Evolutionary conservation across 2,797 vertebrate species (phyloP), one percentile per base, ranked within the genome.

Genomic region (Danio aesculapii): DNA sequence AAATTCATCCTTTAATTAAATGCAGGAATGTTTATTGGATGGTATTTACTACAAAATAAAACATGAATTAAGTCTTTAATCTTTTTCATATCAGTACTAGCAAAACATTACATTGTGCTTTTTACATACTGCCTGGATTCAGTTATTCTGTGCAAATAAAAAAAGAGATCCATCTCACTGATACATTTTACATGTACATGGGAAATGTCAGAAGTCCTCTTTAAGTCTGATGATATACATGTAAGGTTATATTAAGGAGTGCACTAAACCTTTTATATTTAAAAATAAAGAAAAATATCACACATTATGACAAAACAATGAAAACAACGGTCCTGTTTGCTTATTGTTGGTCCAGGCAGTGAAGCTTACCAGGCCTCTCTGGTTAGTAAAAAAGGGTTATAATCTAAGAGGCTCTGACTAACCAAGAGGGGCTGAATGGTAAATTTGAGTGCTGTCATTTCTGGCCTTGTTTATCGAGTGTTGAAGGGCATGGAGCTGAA

Each of bases 201-300:
- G 84, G 91, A 93, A 92, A 94, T 93, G 92, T 92, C 92, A 89
- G 91, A 93, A 93, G 93, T 92, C 92, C 88, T 85, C 89, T 63
- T 63, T 84, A 90, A 87, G 76, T 81, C 63, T 81, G 79, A 79
- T 67, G 71, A 83, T 70, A 84, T 70, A 76, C 81, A 88, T 85
- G 81, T 64, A 30, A 68, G 87, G 86, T 87, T 85, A 69, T 4
- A 75, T 81, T 77, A 81, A 88, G 88, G 75, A 58, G 85, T 87
- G 80, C 84, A 84, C 69, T 86, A 86, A 88, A 88, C 81, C 82
- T 83, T 88, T 87, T 83, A 88, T 83, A 86, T 89, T 88, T 87
- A 89, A 74, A 90, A 86, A 88, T 77, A 75, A 87, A 91, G 85
- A 85, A 82, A 82, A 86, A 85, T 81, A 88, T 91, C 87, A 90